Evolutionary conservation across 2,888 invertebrate species (phyloP).

Genomic region (Synanthedon tipuliformis): DNA sequence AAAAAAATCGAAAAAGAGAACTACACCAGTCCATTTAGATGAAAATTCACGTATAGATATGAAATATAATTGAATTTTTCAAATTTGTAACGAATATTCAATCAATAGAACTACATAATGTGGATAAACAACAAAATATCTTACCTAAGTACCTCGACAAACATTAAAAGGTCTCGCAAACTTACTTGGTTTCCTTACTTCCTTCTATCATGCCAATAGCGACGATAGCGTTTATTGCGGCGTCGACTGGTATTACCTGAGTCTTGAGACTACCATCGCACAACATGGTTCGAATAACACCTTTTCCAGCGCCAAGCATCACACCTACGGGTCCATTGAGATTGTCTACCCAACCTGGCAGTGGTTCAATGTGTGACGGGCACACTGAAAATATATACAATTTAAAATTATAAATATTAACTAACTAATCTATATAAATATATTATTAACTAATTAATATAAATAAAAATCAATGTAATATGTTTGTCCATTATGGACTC

Average conservation of each 20-base stretch:
- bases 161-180: background rate
- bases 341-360: conserved; percentile 92
- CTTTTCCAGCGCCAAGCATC: conserved; percentile 84
- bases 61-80: too few species aligned
- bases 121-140: background rate
- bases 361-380: conserved; percentile 72
- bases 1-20: too few species aligned
- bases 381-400: conserved; percentile 26
- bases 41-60: too few species aligned
- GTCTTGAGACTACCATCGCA: conserved; percentile 76
- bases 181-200: conserved; percentile 55
- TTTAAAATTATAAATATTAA: too few species aligned
- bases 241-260: conserved; percentile 83
- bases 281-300: conserved; percentile 86
- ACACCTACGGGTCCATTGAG: conserved; percentile 90
- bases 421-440: too few species aligned
- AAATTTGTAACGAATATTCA: background rate
- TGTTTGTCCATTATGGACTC: too few species aligned
- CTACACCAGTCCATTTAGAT: too few species aligned
- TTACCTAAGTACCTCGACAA: too few species aligned
- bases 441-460: too few species aligned
- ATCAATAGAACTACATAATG: too few species aligned
- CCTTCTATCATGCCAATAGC: conserved; percentile 77
- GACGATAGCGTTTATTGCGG: conserved; percentile 83
- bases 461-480: too few species aligned